Evolutionary conservation across 2,888 invertebrate species (phyloP).

Genomic region (Sinotaia quadrata): DNA sequence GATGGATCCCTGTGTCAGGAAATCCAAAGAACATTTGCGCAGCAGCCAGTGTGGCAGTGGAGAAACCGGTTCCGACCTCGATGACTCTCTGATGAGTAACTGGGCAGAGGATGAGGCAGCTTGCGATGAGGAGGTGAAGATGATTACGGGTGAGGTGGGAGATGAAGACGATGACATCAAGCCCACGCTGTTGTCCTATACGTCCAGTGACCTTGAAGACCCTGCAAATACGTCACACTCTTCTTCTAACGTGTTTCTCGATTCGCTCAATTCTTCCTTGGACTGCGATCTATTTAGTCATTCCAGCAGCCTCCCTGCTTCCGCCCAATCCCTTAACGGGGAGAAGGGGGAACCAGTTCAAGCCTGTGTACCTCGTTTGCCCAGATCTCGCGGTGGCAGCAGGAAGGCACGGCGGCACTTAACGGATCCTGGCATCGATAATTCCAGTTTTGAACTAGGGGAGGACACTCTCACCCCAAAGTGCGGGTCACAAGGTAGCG

Average conservation of each 20-base stretch:
- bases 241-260: constrained; percentile 31
- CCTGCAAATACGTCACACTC: constrained; percentile 37
- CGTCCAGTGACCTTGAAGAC: constrained; percentile 43
- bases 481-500: constrained; percentile 19
- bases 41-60: constrained; percentile 35
- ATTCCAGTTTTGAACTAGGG: constrained; percentile 48
- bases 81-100: constrained; percentile 56
- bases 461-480: constrained; percentile 35
- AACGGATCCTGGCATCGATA: constrained; percentile 43
- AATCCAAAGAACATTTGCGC: constrained; percentile 26
- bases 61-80: constrained; percentile 51
- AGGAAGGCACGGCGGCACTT: constrained; percentile 20
- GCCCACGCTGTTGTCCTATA: constrained; percentile 41
- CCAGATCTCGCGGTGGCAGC: constrained; percentile 27
- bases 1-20: constrained; percentile 26
- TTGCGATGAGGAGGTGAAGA: constrained; percentile 64
- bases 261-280: constrained; percentile 21
- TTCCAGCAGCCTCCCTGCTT: constrained; percentile 27
- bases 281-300: constrained; percentile 18
- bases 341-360: constrained; percentile 8
- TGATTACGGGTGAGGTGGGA: constrained; percentile 60
- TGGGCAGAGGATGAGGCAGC: constrained; percentile 64
- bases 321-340: neutral
- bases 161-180: constrained; percentile 52
- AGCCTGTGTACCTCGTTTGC: constrained; percentile 17